Evolutionary conservation across 2,113 vertebrate genomes (phyloP).

Genomic region (Capra hircus): DNA sequence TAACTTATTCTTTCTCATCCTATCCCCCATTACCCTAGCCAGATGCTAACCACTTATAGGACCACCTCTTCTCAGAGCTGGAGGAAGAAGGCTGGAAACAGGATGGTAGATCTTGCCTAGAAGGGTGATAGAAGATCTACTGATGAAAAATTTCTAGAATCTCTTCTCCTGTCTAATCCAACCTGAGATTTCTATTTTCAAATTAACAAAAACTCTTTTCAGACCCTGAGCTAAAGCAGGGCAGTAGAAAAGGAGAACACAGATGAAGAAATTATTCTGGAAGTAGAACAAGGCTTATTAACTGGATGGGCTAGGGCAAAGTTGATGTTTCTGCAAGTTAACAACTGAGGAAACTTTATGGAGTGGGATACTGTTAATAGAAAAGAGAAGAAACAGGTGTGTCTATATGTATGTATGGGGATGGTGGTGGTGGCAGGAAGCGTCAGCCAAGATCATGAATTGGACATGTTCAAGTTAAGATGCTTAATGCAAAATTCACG

Average conservation of each 20-base stretch:
- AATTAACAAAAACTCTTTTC: conserved; percentile 10
- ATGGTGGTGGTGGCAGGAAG: not conserved
- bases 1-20: not conserved
- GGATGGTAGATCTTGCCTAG: not conserved
- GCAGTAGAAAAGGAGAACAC: not conserved
- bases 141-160: not conserved
- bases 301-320: not conserved
- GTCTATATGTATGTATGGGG: not conserved
- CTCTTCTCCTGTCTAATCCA: not conserved
- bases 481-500: not conserved
- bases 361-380: not conserved
- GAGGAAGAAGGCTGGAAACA: not conserved
- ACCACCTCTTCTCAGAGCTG: not conserved
- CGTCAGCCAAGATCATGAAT: not conserved
- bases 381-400: not conserved
- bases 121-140: not conserved
- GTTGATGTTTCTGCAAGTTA: not conserved
- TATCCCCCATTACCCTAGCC: not conserved
- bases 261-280: not conserved
- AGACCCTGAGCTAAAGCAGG: not conserved
- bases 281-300: not conserved
- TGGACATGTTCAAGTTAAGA: not conserved
- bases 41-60: not conserved
- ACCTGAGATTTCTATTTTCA: not conserved
- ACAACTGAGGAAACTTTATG: not conserved